A percentile compares a stretch with the other conserved stretches of the same genome.
phyloP scores from a whole-genome alignment of 23 tunicate genomes.

The Styela plicata region DNA sequence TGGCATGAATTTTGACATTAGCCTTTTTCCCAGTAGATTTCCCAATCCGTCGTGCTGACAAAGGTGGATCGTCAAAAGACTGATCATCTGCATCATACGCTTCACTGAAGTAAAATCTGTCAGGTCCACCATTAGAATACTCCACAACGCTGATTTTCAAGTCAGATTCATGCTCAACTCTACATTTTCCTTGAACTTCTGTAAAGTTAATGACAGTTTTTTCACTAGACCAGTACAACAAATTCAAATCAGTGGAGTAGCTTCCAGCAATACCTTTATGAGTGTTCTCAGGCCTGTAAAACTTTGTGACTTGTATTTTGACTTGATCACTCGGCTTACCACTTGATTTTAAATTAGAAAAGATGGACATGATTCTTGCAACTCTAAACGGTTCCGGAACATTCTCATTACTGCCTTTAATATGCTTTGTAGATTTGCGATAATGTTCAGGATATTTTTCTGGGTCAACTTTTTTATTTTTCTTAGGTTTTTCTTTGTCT shows the following conservation, averaged over 20 bases:
- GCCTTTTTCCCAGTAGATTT: slow-evolving; percentile 25
- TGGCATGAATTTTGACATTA: slow-evolving; percentile 20
- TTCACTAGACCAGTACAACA: slow-evolving; percentile 68
- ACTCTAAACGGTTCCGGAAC: slow-evolving; percentile 77
- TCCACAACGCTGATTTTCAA: slow-evolving; percentile 37
- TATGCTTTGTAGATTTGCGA: slow-evolving; percentile 48
- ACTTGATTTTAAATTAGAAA: not conserved
- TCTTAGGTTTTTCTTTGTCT: slow-evolving; percentile 16
- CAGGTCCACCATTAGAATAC: slow-evolving; percentile 45
- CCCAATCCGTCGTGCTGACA: slow-evolving; percentile 35
- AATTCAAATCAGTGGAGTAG: slow-evolving; percentile 55
- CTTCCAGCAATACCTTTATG: slow-evolving; percentile 47
- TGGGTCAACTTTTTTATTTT: slow-evolving; percentile 53
- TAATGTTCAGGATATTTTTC: slow-evolving; percentile 81
- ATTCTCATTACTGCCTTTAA: slow-evolving; percentile 66
- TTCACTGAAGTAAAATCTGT: slow-evolving; percentile 77
- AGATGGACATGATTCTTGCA: slow-evolving; percentile 58
- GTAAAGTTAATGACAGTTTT: slow-evolving; percentile 36
- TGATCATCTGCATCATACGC: slow-evolving; percentile 32
- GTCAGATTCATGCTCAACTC: slow-evolving; percentile 68
- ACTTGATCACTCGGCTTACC: slow-evolving; percentile 17
- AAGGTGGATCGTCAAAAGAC: slow-evolving; percentile 55
- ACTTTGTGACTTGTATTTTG: slow-evolving; percentile 52
- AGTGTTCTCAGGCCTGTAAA: slow-evolving; percentile 85
- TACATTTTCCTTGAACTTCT: slow-evolving; percentile 62